Conservation (phyloP, 2,888 invertebrate genomes). For the Xestia rhomboidea region DNA sequence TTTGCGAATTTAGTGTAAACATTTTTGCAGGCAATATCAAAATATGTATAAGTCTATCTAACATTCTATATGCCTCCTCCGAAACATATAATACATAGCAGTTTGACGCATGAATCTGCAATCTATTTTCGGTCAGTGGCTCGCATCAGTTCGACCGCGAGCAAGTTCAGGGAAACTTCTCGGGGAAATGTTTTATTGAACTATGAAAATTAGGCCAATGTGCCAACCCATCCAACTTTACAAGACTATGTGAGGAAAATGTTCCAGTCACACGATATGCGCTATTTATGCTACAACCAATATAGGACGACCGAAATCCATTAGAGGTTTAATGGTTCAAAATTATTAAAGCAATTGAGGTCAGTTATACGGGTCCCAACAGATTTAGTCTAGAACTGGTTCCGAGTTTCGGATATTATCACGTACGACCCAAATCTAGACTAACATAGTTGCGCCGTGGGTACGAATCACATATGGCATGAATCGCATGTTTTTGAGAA, state of each 20-base stretch:
- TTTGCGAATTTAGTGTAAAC: neutral
- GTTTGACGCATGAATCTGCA: conserved; percentile 75
- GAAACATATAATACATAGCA: conserved; percentile 62
- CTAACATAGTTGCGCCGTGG: conserved; percentile 73
- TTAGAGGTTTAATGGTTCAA: conserved; percentile 62
- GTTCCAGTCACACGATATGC: conserved; percentile 63
- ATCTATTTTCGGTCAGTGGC: conserved; percentile 77
- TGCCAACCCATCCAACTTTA: conserved; percentile 70
- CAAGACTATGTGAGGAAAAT: conserved; percentile 66
- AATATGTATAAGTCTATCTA: conserved; percentile 2
- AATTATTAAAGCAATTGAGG: conserved; percentile 73
- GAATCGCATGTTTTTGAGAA: conserved; percentile 54
- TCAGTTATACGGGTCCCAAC: conserved; percentile 73
- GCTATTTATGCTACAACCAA: conserved; percentile 68
- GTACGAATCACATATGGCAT: conserved; percentile 68
- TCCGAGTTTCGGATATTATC: conserved; percentile 76
- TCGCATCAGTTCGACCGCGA: conserved; percentile 75
- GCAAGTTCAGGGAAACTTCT: conserved; percentile 88
- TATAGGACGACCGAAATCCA: conserved; percentile 62
- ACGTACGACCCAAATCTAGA: conserved; percentile 82
- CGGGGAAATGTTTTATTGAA: conserved; percentile 84
- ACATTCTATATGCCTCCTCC: conserved; percentile 37
- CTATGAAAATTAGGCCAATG: conserved; percentile 81
- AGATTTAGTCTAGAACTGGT: conserved; percentile 75
- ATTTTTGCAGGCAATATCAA: neutral